These are phyloP conservation scores for Epizoanthus ramosus DNA, from an alignment of 92 coral and sea anemone genomes.

Conservation along the genomic window DNA sequence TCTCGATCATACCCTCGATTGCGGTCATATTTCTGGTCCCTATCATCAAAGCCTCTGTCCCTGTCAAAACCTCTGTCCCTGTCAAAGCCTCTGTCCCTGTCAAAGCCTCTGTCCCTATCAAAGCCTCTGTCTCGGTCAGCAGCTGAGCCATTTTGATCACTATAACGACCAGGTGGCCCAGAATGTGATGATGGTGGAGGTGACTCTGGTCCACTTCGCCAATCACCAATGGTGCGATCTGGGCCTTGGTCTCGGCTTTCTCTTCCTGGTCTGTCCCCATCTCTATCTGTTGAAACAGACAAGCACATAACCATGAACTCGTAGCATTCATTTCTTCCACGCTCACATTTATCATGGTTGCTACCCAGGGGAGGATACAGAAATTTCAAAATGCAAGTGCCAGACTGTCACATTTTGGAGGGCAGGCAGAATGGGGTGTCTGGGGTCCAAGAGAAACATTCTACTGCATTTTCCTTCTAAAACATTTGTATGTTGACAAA, in stretches of 20 bases:
- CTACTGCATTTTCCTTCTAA: no score
- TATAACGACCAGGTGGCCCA: slow-evolving; percentile 46
- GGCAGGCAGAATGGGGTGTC: no score
- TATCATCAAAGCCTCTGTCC: slow-evolving; percentile 46
- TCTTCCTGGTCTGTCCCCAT: slow-evolving; percentile 69
- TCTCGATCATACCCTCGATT: slow-evolving; percentile 37
- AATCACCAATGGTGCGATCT: slow-evolving; percentile 76
- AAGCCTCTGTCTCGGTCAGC: slow-evolving; percentile 47
- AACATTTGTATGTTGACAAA: no score
- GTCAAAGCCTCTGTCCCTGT: slow-evolving; percentile 32
- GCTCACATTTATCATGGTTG: background rate
- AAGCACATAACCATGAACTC: background rate
- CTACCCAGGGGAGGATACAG: background rate
- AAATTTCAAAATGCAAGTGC: no score
- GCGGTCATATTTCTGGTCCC: slow-evolving; percentile 46
- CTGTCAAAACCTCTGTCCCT: slow-evolving; percentile 18
- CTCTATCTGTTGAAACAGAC: slow-evolving; percentile 32
- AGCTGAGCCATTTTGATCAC: slow-evolving; percentile 53
- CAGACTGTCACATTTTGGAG: no score
- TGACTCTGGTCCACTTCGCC: slow-evolving; percentile 80
- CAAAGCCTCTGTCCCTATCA: slow-evolving; percentile 54
- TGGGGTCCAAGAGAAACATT: no score
- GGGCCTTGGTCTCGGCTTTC: slow-evolving; percentile 64
- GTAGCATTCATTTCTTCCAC: background rate
- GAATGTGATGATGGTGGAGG: slow-evolving; percentile 54